Evolutionary conservation across 2,797 vertebrate species (phyloP).

Genomic region (Notolepis coatsorum): DNA sequence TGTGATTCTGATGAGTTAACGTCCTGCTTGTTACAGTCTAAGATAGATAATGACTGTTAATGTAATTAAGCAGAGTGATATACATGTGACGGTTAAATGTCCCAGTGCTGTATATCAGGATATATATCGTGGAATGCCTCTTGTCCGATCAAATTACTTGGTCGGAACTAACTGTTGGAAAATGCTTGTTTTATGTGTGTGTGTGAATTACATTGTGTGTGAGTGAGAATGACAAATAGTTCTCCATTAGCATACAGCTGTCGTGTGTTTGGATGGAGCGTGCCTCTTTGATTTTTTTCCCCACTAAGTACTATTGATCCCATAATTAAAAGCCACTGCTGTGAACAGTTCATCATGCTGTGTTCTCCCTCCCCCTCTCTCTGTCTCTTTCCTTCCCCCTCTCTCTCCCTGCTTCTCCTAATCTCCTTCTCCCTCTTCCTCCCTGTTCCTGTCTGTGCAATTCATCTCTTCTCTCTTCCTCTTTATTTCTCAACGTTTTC

Average conservation of each 20-base stretch:
- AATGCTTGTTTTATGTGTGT: too few relatives aligned
- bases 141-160: too few relatives aligned
- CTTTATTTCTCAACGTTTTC: neutral
- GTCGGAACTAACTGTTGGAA: too few relatives aligned
- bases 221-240: neutral
- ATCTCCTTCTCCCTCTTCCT: neutral
- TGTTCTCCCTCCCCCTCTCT: neutral
- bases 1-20: too few relatives aligned
- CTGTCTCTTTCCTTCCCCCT: conserved; percentile 2
- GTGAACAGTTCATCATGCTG: neutral
- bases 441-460: neutral
- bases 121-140: too few relatives aligned
- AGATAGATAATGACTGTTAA: too few relatives aligned
- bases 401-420: too few relatives aligned
- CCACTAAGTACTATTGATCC: neutral
- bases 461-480: conserved; percentile 4
- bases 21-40: too few relatives aligned
- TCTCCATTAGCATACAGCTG: neutral
- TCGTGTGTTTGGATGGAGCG: neutral
- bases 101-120: too few relatives aligned
- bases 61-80: too few relatives aligned
- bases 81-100: too few relatives aligned
- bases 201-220: neutral
- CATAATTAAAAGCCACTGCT: neutral
- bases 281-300: neutral